Evolutionary conservation across 1,140 invertebrate species (phyloP), one percentile per base, ranked within the genome.

Genomic region (Aphaenogaster ashmeadi): DNA sequence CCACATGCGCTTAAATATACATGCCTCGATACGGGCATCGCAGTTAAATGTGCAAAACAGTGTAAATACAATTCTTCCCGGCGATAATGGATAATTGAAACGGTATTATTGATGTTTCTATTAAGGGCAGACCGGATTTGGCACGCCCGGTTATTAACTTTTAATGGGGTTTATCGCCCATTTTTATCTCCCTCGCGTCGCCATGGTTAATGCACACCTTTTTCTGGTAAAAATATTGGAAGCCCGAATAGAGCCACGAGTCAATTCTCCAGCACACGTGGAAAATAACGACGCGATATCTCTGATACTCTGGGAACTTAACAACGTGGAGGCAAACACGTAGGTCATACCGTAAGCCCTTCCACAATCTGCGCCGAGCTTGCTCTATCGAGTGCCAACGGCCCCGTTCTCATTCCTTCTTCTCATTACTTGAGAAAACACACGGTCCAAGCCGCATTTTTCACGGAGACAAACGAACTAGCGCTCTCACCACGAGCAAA

Each of bases 371-470:
- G 41, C 41, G 47, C 47, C 72, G 41, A 27, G 11, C 13, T 85
- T 66, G 50, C 52, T 13, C 38, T 62, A 79, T 69, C 64, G 75
- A 75, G 52, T 52, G 11, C 41, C 41, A 58, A 58, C 71, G 11
- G 50, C 11, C n/a, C 27, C 41, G 54, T 66, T 71, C 69, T 75
- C 58, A 21, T 80, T 89, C 56, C 62, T 77, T 71, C 62, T 58
- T 54, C 71, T 89, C 89, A 87, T 89, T 89, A 90, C 89, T 86
- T 18, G 83, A 77, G 75, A 75, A 89, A 90, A 90, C 77, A 87
- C 78, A 27, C 67, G 50, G 47, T 67, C 44, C 33, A 36, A 64
- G 83, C 72, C 11, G 66, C 87, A 88, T 71, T 89, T 90, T 86
- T 87, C 89, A 89, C 58, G 9, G 56, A 69, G 67, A 81, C 84